Evolutionary conservation across 2,888 invertebrate species (phyloP).

Genomic region (Abrostola triplasia): DNA sequence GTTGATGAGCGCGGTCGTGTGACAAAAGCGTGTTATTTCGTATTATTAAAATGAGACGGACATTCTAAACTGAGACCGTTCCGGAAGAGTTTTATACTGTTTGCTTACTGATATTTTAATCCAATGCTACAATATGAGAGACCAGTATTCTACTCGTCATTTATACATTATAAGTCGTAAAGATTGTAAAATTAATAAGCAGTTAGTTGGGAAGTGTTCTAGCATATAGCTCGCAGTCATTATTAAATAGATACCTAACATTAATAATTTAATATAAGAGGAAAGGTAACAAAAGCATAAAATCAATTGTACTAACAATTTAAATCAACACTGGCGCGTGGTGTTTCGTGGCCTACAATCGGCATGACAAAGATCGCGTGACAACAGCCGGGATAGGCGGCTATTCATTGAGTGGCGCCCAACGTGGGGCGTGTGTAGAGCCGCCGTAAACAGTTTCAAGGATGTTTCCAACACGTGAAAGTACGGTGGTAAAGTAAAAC

Average conservation of each 20-base stretch:
- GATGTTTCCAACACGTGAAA: conserved; percentile 9
- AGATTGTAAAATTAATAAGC: too few relatives aligned
- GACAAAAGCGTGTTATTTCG: conserved; percentile 8
- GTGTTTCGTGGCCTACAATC: not conserved
- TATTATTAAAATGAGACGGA: conserved; percentile 5
- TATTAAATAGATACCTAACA: not conserved
- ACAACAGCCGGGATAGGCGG: conserved; percentile 10
- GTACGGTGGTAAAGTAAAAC: not conserved
- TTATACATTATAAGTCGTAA: too few relatives aligned
- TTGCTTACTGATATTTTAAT: not conserved
- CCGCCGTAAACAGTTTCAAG: conserved; percentile 30
- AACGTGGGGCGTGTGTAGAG: conserved; percentile 32
- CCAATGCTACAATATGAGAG: too few relatives aligned
- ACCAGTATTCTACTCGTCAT: too few relatives aligned
- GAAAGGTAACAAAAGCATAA: too few relatives aligned
- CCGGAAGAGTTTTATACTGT: not conserved
- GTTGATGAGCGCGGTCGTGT: conserved; percentile 14
- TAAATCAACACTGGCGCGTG: conserved; percentile 23
- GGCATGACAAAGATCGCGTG: conserved; percentile 41
- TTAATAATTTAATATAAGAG: too few relatives aligned
- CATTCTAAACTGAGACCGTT: not conserved
- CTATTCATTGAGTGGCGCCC: conserved; percentile 47
- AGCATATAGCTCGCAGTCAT: not conserved
- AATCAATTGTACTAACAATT: conserved; percentile 7
- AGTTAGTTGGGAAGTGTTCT: too few relatives aligned